A percentile compares a stretch with the other conserved stretches of the same genome.
These are phyloP conservation scores for Ectobius pallidus DNA, from an alignment of 2,888 invertebrate species.

Conservation along the genomic window DNA sequence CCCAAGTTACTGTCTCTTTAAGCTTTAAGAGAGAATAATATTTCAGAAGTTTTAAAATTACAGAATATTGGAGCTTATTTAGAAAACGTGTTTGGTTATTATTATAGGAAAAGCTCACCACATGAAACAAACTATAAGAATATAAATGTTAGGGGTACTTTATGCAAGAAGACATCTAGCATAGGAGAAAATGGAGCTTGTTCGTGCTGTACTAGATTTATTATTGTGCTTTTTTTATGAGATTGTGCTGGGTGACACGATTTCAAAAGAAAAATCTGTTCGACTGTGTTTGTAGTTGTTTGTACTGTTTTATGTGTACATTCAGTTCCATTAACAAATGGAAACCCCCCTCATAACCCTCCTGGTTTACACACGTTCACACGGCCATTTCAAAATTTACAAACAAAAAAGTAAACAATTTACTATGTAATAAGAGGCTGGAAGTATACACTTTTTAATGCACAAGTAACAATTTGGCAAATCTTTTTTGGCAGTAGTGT, in stretches of 20 bases:
- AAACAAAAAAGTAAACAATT: constrained; percentile 6
- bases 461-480: not conserved
- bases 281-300: constrained; percentile 43
- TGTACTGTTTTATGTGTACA: constrained; percentile 45
- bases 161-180: too few species aligned
- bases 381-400: constrained; percentile 15
- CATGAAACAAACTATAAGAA: too few species aligned
- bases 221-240: too few species aligned
- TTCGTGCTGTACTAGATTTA: too few species aligned
- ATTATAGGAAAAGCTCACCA: too few species aligned
- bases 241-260: constrained; percentile 33
- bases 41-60: too few species aligned
- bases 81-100: too few species aligned
- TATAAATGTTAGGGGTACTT: too few species aligned
- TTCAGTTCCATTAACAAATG: constrained; percentile 43
- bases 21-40: too few species aligned
- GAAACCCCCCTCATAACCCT: constrained; percentile 41
- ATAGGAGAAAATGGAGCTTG: too few species aligned
- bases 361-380: constrained; percentile 44
- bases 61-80: too few species aligned
- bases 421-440: not conserved
- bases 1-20: too few species aligned
- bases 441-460: not conserved
- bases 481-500: constrained; percentile 11
- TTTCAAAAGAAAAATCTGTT: constrained; percentile 34